phyloP scores from a whole-genome alignment of 2,113 vertebrate species.

The Sylvia atricapilla region DNA sequence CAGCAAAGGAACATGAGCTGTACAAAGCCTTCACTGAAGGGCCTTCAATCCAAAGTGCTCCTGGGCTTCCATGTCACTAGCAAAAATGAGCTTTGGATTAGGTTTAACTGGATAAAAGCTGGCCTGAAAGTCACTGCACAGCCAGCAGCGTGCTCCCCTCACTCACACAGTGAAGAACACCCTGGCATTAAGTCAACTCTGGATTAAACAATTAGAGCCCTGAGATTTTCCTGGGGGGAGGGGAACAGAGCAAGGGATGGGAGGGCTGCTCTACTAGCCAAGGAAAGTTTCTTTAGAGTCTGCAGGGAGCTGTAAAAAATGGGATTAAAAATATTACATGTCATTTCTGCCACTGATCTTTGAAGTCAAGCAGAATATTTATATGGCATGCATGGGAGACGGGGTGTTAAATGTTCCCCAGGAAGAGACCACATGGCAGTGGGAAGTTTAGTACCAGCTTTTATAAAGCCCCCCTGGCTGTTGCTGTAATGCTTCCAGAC shows the following conservation, averaged over 20 bases:
- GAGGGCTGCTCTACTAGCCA: constrained; percentile 19
- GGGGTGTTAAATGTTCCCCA: constrained; percentile 60
- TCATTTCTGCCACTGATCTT: constrained; percentile 58
- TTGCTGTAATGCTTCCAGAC: constrained; percentile 3
- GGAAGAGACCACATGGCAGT: constrained; percentile 56
- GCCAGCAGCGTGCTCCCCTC: constrained; percentile 5
- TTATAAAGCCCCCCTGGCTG: constrained; percentile 20
- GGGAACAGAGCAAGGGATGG: background rate
- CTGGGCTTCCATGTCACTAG: constrained; percentile 20
- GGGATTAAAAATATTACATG: constrained; percentile 64
- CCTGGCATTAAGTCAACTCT: constrained; percentile 54
- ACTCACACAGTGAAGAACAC: constrained; percentile 8
- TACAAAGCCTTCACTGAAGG: background rate
- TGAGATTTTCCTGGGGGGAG: constrained; percentile 35
- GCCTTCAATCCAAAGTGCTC: constrained; percentile 1
- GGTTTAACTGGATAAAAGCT: constrained; percentile 46
- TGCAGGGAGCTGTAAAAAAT: constrained; percentile 66
- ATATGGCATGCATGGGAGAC: constrained; percentile 49
- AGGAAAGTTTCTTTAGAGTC: constrained; percentile 58
- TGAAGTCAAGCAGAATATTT: constrained; percentile 56
- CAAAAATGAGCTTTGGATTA: constrained; percentile 51
- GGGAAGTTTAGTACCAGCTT: constrained; percentile 41
- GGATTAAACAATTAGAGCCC: constrained; percentile 62
- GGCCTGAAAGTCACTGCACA: constrained; percentile 30
- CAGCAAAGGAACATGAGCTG: background rate